A percentile compares a stretch with the other conserved stretches of the same genome.
These are phyloP conservation scores for Nyctereutes procyonoides DNA, from an alignment of 2,113 vertebrate genomes.

Conservation along the genomic window DNA sequence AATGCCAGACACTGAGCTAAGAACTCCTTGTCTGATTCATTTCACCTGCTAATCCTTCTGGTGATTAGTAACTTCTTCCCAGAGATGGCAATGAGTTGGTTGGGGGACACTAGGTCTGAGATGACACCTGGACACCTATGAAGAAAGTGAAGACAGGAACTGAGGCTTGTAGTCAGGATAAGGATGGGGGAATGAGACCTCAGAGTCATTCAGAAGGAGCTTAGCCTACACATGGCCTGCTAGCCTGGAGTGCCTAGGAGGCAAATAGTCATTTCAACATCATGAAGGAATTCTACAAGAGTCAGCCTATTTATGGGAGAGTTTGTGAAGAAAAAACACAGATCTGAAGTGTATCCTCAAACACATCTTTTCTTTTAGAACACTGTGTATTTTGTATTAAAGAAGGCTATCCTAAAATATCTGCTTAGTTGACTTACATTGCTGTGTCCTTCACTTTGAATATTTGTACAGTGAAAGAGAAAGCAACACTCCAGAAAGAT, in stretches of 20 bases:
- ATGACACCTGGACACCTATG: not conserved
- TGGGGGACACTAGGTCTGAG: not conserved
- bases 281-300: not conserved
- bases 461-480: slow-evolving; percentile 27
- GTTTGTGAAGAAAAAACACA: not conserved
- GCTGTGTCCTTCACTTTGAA: not conserved
- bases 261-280: not conserved
- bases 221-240: not conserved
- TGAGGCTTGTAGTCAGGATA: not conserved
- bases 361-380: not conserved
- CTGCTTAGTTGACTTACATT: not conserved
- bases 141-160: not conserved
- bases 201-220: not conserved
- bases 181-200: not conserved
- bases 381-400: not conserved
- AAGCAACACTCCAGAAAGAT: not conserved
- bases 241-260: not conserved
- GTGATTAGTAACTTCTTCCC: not conserved
- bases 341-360: not conserved
- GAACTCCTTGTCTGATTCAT: not conserved
- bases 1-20: not conserved
- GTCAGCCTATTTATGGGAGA: not conserved
- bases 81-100: not conserved
- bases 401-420: not conserved
- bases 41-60: not conserved